A percentile compares a stretch with the other conserved stretches of the same genome.
phyloP scores from a whole-genome alignment of 2,797 vertebrate genomes.

The Chelonia mydas region DNA sequence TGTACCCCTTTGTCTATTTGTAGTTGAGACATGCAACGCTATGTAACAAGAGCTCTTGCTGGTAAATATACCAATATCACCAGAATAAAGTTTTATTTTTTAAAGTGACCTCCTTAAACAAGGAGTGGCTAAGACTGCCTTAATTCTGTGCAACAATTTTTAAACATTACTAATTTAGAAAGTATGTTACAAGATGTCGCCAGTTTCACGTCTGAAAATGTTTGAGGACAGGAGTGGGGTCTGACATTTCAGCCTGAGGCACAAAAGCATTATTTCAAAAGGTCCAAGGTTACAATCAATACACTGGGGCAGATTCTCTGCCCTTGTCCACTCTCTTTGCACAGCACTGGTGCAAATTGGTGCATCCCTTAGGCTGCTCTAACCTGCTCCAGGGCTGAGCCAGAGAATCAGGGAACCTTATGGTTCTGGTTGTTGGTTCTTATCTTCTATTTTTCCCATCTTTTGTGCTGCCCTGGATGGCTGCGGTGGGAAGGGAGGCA shows the following conservation, averaged over 20 bases:
- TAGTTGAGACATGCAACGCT: not conserved
- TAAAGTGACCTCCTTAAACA: not conserved
- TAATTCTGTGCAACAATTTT: not conserved
- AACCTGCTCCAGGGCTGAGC: not conserved
- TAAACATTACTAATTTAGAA: not conserved
- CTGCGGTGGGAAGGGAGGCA: not conserved
- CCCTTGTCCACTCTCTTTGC: too few species aligned
- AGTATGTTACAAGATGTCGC: not conserved
- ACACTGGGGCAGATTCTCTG: rapidly evolving
- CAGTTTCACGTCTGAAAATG: not conserved
- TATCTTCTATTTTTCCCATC: not conserved
- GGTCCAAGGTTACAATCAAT: not conserved
- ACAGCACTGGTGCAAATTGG: not conserved
- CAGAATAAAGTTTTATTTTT: rapidly evolving
- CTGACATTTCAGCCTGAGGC: not conserved
- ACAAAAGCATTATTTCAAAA: not conserved
- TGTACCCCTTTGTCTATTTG: not conserved
- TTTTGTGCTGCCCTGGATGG: not conserved
- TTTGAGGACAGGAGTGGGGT: not conserved
- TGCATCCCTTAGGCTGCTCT: not conserved
- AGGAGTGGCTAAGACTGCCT: not conserved
- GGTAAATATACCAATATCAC: not conserved
- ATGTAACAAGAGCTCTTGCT: not conserved
- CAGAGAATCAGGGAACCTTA: not conserved
- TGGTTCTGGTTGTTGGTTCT: not conserved